A percentile compares a stretch with the other conserved stretches of the same genome.
Conservation (phyloP, 2,888 invertebrate species). For the Ceramica pisi region DNA sequence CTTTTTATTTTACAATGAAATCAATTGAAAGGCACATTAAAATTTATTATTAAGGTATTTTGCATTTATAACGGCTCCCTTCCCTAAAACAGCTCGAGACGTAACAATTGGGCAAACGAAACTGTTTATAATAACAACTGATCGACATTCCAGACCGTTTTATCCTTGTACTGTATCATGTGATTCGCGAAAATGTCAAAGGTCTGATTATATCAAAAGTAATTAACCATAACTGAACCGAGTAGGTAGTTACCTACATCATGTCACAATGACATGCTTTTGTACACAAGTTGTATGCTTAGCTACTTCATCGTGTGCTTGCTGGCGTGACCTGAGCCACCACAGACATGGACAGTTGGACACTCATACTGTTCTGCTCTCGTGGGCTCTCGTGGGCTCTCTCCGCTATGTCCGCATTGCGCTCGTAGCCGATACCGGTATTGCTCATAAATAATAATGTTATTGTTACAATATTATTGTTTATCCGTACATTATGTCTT, state of each 20-base stretch:
- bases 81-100: conserved; percentile 7
- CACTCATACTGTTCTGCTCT: conserved; percentile 37
- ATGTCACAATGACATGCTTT: conserved; percentile 18
- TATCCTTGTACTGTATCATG: conserved; percentile 42
- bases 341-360: background rate
- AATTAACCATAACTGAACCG: conserved; percentile 45
- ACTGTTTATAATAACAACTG: conserved; percentile 24
- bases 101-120: conserved; percentile 7
- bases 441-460: conserved; percentile 48
- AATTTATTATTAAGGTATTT: conserved; percentile 39
- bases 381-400: conserved; percentile 28
- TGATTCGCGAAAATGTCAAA: conserved; percentile 40
- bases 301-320: conserved; percentile 14
- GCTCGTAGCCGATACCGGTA: conserved; percentile 55
- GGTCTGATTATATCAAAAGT: conserved; percentile 53
- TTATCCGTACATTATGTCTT: conserved; percentile 75
- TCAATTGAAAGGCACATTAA: conserved; percentile 45
- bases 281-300: background rate
- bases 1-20: conserved; percentile 34
- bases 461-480: conserved; percentile 71
- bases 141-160: conserved; percentile 7
- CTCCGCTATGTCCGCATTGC: conserved; percentile 26
- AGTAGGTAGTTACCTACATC: conserved; percentile 25
- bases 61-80: conserved; percentile 8
- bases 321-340: conserved; percentile 7